Base-by-base conservation (phyloP, 2,113 vertebrate species). In the Eurystomus gularis region DNA sequence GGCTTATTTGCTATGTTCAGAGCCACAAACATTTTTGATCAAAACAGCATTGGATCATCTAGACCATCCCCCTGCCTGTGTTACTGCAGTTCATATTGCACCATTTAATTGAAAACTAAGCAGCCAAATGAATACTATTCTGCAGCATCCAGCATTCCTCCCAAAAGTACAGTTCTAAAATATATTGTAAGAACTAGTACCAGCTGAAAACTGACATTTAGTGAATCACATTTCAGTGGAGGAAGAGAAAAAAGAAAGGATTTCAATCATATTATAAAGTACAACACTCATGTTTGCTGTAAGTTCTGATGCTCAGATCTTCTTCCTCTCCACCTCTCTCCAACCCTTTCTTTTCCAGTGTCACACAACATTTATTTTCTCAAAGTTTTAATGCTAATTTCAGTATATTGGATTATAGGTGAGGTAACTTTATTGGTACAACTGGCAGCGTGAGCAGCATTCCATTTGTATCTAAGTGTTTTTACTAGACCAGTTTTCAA, bases 91-190 rank as follows among this genome's bases (percentile, higher is more conserved):
- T 91, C 55, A 55, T 70, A 83, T 64, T 90, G 60, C 37, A 86
- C 8, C 20, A 55, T 83, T 88, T 93, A 94, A 90, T 55, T 94
- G 75, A 93, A 92, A 92, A 86, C 51, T 94, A 93, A 94, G 71
- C 18, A 92, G 68, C 72, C 75, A 93, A 94, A 90, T 72, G 54
- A 93, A 87, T 42, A 39, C 12, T 73, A 31, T 86, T 96, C 62
- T 92, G 49, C 55, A 92, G 71, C 75, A 73, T 66, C 51, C 68
- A 81, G 19, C 64, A 88, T 83, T 90, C 62, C 16, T 93, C 54
- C 70, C 62, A 29, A 72, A 85, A 88, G 70, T 80, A 49, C 19
- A 82, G 44, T 17, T 37, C 55, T 26, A 82, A 61, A 85, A 82
- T 78, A 33, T 35, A 71, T 26, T 70, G 16, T 52, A 65, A 69